These are phyloP conservation scores for Echinops telfairi DNA, from an alignment of 2,113 vertebrate genomes.

Conservation along the genomic window DNA sequence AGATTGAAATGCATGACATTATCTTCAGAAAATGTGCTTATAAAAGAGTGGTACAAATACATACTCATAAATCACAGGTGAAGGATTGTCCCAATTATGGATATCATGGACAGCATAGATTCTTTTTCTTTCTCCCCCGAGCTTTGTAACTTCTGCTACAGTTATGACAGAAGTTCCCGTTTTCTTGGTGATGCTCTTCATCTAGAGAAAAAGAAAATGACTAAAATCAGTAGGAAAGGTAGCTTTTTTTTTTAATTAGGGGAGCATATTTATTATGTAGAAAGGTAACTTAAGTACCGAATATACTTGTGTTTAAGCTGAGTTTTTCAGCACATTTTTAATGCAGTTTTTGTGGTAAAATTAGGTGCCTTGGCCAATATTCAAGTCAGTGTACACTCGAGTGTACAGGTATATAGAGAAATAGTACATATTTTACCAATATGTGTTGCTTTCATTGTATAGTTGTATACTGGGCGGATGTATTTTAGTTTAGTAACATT, in stretches of 20 bases:
- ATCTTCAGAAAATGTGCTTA: conserved; percentile 61
- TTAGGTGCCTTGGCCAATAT: too few relatives aligned
- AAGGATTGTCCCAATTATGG: conserved; percentile 93
- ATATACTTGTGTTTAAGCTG: too few relatives aligned
- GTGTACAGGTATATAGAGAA: background rate
- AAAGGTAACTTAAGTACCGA: too few relatives aligned
- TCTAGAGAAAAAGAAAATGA: conserved; percentile 86
- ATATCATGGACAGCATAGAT: conserved; percentile 93
- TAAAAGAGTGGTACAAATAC: conserved; percentile 90
- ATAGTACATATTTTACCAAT: background rate
- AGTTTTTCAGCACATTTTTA: too few relatives aligned
- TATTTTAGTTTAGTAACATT: conserved; percentile 11
- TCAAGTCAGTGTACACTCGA: too few relatives aligned
- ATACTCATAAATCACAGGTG: conserved; percentile 95
- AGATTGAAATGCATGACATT: conserved; percentile 80
- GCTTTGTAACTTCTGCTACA: conserved; percentile 91
- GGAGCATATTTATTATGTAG: too few relatives aligned
- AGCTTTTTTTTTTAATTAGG: background rate
- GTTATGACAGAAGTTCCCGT: conserved; percentile 93
- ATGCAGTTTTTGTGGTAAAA: too few relatives aligned
- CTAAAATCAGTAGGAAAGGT: conserved; percentile 62
- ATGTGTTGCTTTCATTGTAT: conserved; percentile 13
- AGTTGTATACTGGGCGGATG: background rate
- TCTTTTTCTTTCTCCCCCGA: conserved; percentile 94
- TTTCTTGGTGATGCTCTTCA: conserved; percentile 88